Conservation (phyloP, 2,888 invertebrate genomes). For the Dusona sp. region DNA sequence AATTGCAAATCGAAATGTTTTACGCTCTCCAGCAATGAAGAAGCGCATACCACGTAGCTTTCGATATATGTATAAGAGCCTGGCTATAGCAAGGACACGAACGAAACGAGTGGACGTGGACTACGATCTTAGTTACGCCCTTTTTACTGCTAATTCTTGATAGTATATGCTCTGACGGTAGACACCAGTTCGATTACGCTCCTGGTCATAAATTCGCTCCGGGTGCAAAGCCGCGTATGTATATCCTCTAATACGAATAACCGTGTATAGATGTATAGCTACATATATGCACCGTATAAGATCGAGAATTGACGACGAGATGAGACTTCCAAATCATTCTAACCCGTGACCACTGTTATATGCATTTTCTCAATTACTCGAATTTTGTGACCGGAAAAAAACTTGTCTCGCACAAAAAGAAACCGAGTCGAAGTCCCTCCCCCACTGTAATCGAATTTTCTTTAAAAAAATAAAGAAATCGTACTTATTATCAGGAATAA, state of each 20-base stretch:
- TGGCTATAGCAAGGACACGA: neutral
- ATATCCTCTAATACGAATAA: conserved; percentile 48
- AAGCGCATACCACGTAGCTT: conserved; percentile 56
- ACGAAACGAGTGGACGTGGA: neutral
- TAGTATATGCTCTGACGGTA: conserved; percentile 9
- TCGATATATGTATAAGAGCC: conserved; percentile 4
- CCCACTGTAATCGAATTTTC: neutral
- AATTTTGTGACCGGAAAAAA: neutral
- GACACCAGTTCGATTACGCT: conserved; percentile 75
- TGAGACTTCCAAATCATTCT: conserved; percentile 34
- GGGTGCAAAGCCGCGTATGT: conserved; percentile 54
- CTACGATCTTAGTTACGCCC: neutral
- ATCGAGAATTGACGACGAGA: neutral
- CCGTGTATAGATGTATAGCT: neutral
- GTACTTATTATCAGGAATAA: neutral
- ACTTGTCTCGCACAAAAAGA: neutral
- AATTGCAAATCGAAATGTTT: conserved; percentile 82
- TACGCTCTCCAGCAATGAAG: conserved; percentile 78
- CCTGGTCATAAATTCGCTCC: conserved; percentile 66
- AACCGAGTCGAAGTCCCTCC: neutral
- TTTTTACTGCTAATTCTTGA: neutral
- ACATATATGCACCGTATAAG: neutral
- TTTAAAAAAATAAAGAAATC: neutral
- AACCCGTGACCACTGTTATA: neutral
- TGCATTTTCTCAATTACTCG: conserved; percentile 16